These are phyloP conservation scores for Iphiclides podalirius DNA, from an alignment of 2,888 invertebrate species.

Conservation along the genomic window DNA sequence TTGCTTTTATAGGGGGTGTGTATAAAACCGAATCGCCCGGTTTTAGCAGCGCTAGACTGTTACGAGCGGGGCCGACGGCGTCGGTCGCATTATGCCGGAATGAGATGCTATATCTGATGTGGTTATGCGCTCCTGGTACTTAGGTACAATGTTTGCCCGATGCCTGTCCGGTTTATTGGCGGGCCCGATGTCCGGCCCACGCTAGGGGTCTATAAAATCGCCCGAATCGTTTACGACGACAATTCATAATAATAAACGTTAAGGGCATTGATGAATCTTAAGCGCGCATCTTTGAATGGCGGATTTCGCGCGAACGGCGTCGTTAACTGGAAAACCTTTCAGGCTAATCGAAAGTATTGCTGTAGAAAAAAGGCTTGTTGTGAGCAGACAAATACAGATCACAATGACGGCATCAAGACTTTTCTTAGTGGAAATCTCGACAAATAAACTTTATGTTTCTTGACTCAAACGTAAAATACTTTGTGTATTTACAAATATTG, in stretches of 20 bases:
- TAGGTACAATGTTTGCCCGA: conserved; percentile 63
- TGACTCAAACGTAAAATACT: no score
- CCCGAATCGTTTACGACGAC: conserved; percentile 36
- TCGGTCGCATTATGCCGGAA: conserved; percentile 44
- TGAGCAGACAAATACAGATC: conserved; percentile 23
- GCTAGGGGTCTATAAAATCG: conserved; percentile 56
- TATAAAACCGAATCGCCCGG: conserved; percentile 79
- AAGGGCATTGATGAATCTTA: conserved; percentile 29
- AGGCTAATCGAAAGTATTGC: conserved; percentile 27
- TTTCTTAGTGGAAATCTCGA: background rate
- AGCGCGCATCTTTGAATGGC: conserved; percentile 9
- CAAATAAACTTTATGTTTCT: background rate
- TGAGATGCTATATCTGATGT: conserved; percentile 67
- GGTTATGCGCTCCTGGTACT: conserved; percentile 67
- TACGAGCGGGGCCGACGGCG: conserved; percentile 71
- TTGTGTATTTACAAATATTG: no score
- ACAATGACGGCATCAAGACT: background rate
- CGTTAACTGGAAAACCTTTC: conserved; percentile 19
- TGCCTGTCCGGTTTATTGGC: conserved; percentile 58
- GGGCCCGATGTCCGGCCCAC: conserved; percentile 41
- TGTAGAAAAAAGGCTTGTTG: background rate
- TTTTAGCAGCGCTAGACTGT: conserved; percentile 77
- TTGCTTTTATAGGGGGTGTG: conserved; percentile 80
- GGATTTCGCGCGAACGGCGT: conserved; percentile 19
- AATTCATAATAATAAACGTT: conserved; percentile 46